Evolutionary conservation across 1,140 invertebrate species (phyloP).

Genomic region (Drosophila bocki): DNA sequence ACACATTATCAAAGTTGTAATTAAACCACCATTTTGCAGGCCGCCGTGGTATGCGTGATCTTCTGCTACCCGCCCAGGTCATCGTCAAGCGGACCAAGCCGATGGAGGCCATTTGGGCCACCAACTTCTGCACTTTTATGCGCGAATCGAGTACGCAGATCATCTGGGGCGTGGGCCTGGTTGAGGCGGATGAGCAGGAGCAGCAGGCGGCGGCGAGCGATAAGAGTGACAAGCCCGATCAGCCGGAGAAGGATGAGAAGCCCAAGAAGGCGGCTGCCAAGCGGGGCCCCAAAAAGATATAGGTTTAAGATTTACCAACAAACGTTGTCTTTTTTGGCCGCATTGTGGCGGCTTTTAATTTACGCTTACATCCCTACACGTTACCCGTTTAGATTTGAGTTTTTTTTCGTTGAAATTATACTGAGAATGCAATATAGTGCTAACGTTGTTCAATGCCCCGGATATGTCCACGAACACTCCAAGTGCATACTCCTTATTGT

Average conservation of each 20-base stretch:
- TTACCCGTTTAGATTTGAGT: conserved; percentile 2
- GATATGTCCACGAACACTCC: too few species aligned
- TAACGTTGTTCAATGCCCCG: too few species aligned
- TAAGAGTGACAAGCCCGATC: too few species aligned
- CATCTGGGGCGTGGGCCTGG: conserved; percentile 93
- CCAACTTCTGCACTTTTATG: conserved; percentile 92
- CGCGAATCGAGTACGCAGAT: conserved; percentile 88
- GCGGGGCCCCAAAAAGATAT: conserved; percentile 60
- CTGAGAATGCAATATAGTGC: too few species aligned
- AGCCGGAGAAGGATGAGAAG: neutral
- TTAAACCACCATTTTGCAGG: conserved; percentile 61
- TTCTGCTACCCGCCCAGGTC: conserved; percentile 88
- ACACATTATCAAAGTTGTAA: neutral
- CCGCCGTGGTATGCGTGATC: conserved; percentile 89
- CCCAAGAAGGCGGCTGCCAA: conserved; percentile 41
- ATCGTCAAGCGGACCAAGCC: conserved; percentile 87
- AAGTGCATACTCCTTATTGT: too few species aligned
- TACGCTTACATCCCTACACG: conserved; percentile 10
- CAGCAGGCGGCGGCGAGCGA: conserved; percentile 14
- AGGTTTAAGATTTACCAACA: conserved; percentile 5
- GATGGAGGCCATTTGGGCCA: conserved; percentile 93
- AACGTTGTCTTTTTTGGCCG: conserved; percentile 30
- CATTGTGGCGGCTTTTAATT: conserved; percentile 12
- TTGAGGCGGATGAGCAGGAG: conserved; percentile 78
- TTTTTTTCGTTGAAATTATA: conserved; percentile 23